Evolutionary conservation across 2,797 vertebrate genomes (phyloP).

Genomic region (Hydrophis major): DNA sequence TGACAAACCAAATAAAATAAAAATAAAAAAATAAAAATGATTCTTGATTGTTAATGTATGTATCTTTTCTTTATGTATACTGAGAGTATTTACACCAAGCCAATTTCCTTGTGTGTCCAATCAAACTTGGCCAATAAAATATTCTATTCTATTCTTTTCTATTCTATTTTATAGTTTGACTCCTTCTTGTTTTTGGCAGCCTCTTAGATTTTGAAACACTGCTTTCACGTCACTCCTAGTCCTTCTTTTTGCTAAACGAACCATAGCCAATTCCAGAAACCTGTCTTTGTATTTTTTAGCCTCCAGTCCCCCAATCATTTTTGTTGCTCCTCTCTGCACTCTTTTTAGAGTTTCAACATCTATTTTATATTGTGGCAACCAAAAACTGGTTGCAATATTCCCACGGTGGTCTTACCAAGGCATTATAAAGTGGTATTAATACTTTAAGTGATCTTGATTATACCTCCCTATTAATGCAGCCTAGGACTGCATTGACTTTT

Average conservation of each 20-base stretch:
- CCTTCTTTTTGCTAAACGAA: background rate
- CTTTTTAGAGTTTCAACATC: background rate
- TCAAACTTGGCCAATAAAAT: no score
- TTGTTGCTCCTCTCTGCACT: background rate
- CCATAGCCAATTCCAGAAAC: background rate
- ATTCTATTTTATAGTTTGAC: background rate
- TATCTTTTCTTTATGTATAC: no score
- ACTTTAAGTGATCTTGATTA: background rate
- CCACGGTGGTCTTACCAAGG: background rate
- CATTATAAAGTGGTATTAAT: background rate
- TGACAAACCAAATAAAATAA: no score
- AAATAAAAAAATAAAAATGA: no score
- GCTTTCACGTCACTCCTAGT: background rate
- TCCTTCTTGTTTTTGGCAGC: background rate
- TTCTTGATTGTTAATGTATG: no score
- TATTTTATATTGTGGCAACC: background rate
- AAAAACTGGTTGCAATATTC: background rate
- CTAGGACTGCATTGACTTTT: background rate
- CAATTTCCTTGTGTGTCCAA: no score
- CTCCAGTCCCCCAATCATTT: background rate
- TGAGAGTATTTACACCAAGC: no score
- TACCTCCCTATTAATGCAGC: background rate
- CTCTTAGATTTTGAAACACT: background rate
- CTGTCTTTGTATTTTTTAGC: background rate
- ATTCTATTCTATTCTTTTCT: no score